Conservation (phyloP, 2,888 invertebrate genomes). For the Acronicta psi region DNA sequence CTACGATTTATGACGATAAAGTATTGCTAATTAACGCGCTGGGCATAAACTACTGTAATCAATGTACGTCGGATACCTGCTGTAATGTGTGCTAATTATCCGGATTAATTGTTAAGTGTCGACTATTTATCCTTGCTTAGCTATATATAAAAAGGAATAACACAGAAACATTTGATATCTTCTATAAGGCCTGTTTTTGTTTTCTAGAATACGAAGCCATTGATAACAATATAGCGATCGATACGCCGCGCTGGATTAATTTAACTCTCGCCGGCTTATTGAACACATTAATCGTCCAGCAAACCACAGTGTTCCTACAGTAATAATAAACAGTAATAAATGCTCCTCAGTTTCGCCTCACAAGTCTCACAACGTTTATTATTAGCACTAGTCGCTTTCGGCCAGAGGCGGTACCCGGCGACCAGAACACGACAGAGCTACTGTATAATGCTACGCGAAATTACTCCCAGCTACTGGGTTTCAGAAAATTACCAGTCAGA, state of each 20-base stretch:
- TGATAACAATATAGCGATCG: conserved; percentile 39
- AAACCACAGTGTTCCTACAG: conserved; percentile 54
- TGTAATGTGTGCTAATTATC: conserved; percentile 41
- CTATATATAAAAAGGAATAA: background rate
- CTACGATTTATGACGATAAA: conserved; percentile 49
- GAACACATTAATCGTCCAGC: conserved; percentile 50
- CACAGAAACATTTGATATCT: background rate
- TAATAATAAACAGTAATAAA: conserved; percentile 63
- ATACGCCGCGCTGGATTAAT: conserved; percentile 41
- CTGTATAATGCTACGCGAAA: conserved; percentile 60
- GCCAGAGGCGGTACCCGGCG: conserved; percentile 69
- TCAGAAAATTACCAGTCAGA: conserved; percentile 51
- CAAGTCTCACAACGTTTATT: conserved; percentile 56
- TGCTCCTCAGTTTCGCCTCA: conserved; percentile 48
- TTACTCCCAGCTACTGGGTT: conserved; percentile 55
- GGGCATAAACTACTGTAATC: conserved; percentile 48
- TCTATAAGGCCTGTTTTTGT: conserved; percentile 16
- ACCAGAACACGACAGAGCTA: conserved; percentile 64
- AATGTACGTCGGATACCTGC: conserved; percentile 34
- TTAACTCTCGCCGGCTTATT: conserved; percentile 50
- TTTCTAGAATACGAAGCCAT: conserved; percentile 15
- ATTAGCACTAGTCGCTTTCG: conserved; percentile 59
- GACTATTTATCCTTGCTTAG: conserved; percentile 22
- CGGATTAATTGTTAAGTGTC: conserved; percentile 40
- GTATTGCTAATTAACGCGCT: conserved; percentile 48